phyloP scores from a whole-genome alignment of 2,888 invertebrate genomes.

The Cheilosia variabilis region DNA sequence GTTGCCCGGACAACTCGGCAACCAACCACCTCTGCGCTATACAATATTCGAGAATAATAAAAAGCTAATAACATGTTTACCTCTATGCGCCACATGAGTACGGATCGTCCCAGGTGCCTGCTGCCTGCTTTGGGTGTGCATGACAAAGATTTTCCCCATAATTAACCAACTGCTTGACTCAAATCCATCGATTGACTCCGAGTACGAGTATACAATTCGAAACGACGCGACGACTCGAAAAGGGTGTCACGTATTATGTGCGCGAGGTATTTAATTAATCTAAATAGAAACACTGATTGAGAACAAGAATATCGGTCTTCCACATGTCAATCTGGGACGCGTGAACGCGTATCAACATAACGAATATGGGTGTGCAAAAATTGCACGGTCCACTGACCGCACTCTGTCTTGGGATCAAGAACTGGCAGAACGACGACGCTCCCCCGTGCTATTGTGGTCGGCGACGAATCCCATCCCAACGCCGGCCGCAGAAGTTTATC shows the following conservation, averaged over 20 bases:
- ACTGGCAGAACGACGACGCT: conserved; percentile 59
- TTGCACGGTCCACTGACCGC: conserved; percentile 65
- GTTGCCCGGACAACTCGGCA: conserved; percentile 68
- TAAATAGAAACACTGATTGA: conserved; percentile 73
- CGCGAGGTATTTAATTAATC: conserved; percentile 69
- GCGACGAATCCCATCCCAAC: conserved; percentile 55
- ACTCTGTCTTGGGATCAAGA: conserved; percentile 35
- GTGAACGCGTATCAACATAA: conserved; percentile 73
- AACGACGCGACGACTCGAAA: conserved; percentile 24
- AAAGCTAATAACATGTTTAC: conserved; percentile 75
- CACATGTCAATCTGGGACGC: conserved; percentile 72
- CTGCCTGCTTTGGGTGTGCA: conserved; percentile 22
- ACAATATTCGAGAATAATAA: conserved; percentile 62
- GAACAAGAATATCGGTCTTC: conserved; percentile 73
- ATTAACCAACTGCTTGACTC: conserved; percentile 68
- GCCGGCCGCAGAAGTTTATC: conserved; percentile 60
- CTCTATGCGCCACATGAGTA: conserved; percentile 53
- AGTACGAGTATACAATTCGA: neutral
- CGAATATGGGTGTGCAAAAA: conserved; percentile 74
- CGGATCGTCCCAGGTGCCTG: conserved; percentile 54
- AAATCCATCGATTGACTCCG: conserved; percentile 63
- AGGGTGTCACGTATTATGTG: conserved; percentile 69
- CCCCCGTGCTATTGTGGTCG: conserved; percentile 43
- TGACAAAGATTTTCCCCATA: conserved; percentile 69
- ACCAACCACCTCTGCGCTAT: conserved; percentile 58